Conservation (phyloP, 2,888 invertebrate genomes). For the Daptonema setosum region DNA sequence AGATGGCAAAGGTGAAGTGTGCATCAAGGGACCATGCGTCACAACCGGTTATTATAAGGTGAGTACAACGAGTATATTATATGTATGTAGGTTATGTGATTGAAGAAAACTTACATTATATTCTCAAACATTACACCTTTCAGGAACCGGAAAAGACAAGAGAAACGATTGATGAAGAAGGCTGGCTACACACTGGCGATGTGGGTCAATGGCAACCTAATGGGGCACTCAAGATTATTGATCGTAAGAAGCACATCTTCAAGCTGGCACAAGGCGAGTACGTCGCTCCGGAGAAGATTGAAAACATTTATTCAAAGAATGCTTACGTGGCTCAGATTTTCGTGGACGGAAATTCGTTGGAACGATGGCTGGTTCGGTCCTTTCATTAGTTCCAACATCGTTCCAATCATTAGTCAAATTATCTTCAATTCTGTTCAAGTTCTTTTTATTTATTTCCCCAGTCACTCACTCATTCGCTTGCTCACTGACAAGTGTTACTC, state of each 20-base stretch:
- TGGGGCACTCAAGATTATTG: constrained; percentile 67
- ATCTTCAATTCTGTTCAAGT: no score
- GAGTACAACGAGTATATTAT: background rate
- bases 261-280: constrained; percentile 82
- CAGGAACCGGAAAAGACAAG: constrained; percentile 69
- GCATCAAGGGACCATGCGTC: constrained; percentile 12
- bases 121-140: constrained; percentile 52
- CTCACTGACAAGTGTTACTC: no score
- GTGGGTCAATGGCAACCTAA: background rate
- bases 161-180: constrained; percentile 56
- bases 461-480: no score
- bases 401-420: no score
- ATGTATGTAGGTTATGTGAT: background rate
- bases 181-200: constrained; percentile 91
- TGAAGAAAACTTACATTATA: background rate
- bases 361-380: constrained; percentile 75
- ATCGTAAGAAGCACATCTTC: constrained; percentile 92
- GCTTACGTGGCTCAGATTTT: constrained; percentile 79
- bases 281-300: constrained; percentile 94
- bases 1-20: constrained; percentile 22
- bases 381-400: no score
- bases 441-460: no score
- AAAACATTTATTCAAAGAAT: constrained; percentile 61
- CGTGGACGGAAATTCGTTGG: constrained; percentile 74
- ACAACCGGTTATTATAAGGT: background rate